Evolutionary conservation across 1,140 invertebrate genomes (phyloP), one percentile per base, ranked within the genome.

Genomic region (Bilobella aurantiaca): DNA sequence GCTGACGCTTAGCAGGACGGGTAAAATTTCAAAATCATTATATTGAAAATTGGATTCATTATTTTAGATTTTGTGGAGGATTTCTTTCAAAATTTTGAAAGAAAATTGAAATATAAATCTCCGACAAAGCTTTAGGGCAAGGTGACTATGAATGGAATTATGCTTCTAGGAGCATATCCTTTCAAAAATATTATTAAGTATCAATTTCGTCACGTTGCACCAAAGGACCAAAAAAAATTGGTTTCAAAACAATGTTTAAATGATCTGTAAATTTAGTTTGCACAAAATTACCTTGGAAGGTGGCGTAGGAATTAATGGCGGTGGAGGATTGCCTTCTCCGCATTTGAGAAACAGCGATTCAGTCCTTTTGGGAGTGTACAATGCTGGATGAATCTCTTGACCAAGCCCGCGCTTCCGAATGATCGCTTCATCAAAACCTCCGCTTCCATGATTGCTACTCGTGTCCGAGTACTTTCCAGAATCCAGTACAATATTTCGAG

Each of bases 341-440:
- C 74, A 74, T 61, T 74, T 76, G 62, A 78, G 74, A 69, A 79
- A 79, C 27, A 81, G 77, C 18, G 90, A 93, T 75, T 93, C 91
- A 58, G 91, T 93, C 70, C 91, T 81, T 76, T 92, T 92, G 42
- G 90, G 90, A 75, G 91, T 89, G 74, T 74, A 61, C 83, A 65
- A 84, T 73, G 89, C 89, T 34, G 89, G 87, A 74, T 90, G 84
- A 75, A 93, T 92, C 76, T 92, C 90, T 79, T 91, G 90, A 53
- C 88, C 89, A 58, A 91, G 81, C 64, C 81, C 68, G 71, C 88
- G 81, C 75, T 91, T 88, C 74, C 87, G 82, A 68, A 91, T 74
- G 62, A 89, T 81, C 25, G 87, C 84, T 57, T 90, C 89, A 74
- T 91, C 89, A 76, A 70, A 57, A 18, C 53, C 21, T 23, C 63